phyloP scores from a whole-genome alignment of 23 tunicate species.

The Clavelina lepadiformis region DNA sequence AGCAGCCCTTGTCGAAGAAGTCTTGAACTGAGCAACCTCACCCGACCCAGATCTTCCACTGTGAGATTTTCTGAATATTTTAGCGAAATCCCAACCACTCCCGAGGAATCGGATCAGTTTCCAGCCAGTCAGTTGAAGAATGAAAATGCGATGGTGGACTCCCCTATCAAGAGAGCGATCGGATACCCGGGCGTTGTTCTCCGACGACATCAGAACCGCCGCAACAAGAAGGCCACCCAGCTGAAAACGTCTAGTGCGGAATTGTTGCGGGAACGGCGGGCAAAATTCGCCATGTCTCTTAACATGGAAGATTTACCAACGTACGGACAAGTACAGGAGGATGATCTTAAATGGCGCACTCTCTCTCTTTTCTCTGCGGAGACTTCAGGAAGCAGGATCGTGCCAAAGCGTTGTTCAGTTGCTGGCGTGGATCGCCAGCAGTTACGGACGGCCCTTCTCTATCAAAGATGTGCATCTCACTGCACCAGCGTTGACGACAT shows the following conservation, averaged over 20 bases:
- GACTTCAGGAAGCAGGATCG: background rate
- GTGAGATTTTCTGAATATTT: too few relatives aligned
- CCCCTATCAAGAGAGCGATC: conserved; percentile 64
- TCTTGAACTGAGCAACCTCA: background rate
- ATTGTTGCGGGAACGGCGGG: conserved; percentile 26
- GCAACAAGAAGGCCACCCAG: conserved; percentile 10
- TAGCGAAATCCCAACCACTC: too few relatives aligned
- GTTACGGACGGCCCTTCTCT: conserved; percentile 25
- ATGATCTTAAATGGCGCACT: conserved; percentile 10
- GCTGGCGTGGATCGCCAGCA: conserved; percentile 20
- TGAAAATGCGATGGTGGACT: too few relatives aligned
- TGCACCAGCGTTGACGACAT: conserved; percentile 53
- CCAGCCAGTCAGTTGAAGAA: too few relatives aligned
- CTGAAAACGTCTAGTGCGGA: conserved; percentile 24
- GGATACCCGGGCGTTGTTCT: conserved; percentile 74
- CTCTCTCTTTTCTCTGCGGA: conserved; percentile 1
- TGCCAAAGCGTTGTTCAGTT: background rate
- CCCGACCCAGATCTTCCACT: conserved; percentile 1
- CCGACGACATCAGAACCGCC: conserved; percentile 47
- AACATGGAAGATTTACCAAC: conserved; percentile 85
- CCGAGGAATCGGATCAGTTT: too few relatives aligned
- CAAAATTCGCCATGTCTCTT: conserved; percentile 60
- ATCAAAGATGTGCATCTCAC: conserved; percentile 23
- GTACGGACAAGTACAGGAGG: conserved; percentile 43
- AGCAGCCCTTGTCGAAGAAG: too few relatives aligned